Base-by-base conservation (phyloP, 1,140 invertebrate genomes). In the Brachionus manjavacas region DNA sequence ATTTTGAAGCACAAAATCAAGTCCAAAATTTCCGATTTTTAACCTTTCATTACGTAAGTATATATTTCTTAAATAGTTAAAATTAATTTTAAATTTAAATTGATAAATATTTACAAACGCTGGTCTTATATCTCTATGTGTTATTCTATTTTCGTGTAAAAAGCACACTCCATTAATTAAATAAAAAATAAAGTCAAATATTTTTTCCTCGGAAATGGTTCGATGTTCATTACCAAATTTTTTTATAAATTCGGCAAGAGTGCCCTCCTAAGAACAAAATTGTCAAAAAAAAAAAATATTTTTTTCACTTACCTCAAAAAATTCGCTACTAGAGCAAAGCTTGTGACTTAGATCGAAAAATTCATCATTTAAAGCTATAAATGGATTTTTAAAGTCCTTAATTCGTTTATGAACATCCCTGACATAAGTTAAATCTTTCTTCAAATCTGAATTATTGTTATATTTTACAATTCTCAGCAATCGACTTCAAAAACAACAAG, bases 151-250 rank as follows among this genome's bases (percentile, higher is more conserved):
- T 16, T 68, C 52, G 31, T 81, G 79, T 81, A 81, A 43, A 81
- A 64, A 81, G 3, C 39, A 28, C 1, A 81, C n/a, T 25, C 46
- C 79, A 46, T 81, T 39, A 3, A 64, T 39, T 25, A 81, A 23
- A 81, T 81, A 81, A 66, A 81, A 60, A 7, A 81, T n/a, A 64
- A 64, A 81, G 41, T 81, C 79, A 39, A 81, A 81, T 20, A 60
- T 23, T 60, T 81, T 81, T 25, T 76, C 72, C 28, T 76, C 72
- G 20, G 43, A 52, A 1, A 76, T 49, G 41, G 25, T 46, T 23
- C 72, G 7, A 1, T 31, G 20, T 11, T 76, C 72, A 11, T 28
- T 25, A 3, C 7, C 4, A 25, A 76, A 12, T 12, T 49, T 76
- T 49, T 1, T 35, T 4, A 76, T 46, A 20, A 76, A 14, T 25